These are phyloP conservation scores for Aphyosemion australe DNA, from an alignment of 2,113 vertebrate genomes.

Conservation along the genomic window DNA sequence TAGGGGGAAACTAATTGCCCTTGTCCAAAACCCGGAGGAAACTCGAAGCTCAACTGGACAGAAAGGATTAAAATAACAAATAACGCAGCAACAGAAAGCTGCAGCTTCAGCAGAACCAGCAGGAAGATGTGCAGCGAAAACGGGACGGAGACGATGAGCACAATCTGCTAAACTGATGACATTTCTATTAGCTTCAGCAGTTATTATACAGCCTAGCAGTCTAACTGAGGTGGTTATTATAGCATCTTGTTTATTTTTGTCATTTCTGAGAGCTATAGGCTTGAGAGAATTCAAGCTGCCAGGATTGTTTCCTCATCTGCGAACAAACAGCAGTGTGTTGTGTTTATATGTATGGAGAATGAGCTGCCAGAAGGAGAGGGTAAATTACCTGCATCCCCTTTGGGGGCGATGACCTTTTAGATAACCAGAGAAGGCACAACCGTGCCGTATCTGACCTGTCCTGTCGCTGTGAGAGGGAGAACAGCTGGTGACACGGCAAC, in stretches of 20 bases:
- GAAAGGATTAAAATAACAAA: no score
- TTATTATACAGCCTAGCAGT: not conserved
- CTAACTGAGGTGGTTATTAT: no score
- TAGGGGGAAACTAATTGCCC: no score
- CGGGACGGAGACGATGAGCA: not conserved
- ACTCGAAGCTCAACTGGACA: no score
- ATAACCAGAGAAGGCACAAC: not conserved
- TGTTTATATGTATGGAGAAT: not conserved
- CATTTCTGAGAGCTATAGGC: no score
- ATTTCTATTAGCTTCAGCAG: conserved; percentile 1
- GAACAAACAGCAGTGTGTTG: not conserved
- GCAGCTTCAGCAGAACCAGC: no score
- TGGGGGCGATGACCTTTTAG: not conserved
- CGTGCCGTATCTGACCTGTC: not conserved
- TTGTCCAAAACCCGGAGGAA: no score
- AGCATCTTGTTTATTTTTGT: no score
- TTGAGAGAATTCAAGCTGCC: no score
- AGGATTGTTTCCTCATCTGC: not conserved
- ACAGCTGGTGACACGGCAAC: no score
- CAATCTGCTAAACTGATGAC: not conserved
- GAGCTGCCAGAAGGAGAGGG: not conserved
- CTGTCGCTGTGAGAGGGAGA: not conserved
- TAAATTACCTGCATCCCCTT: not conserved
- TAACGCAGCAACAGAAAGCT: no score
- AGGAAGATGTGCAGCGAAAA: no score